phyloP scores from a whole-genome alignment of 2,888 invertebrate genomes.

The Sinodicranocentrus sp. region DNA sequence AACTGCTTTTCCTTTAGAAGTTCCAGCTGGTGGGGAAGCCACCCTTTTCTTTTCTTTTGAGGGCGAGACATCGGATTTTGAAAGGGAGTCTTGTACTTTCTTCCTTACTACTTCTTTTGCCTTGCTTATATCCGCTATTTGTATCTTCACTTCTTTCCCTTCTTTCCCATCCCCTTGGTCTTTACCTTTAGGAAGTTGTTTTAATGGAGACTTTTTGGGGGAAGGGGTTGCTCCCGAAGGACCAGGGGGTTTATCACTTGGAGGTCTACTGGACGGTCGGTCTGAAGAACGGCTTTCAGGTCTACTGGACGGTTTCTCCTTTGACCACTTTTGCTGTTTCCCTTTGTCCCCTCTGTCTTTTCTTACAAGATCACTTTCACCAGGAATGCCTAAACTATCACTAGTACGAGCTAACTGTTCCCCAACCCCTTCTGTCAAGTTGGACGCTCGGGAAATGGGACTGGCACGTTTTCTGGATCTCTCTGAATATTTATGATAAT shows the following conservation, averaged over 20 bases:
- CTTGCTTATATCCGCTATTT: conserved; percentile 22
- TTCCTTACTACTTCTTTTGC: conserved; percentile 25
- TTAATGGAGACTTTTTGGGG: conserved; percentile 64
- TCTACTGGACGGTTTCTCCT: conserved; percentile 39
- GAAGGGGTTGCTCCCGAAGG: conserved; percentile 11
- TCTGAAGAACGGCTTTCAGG: conserved; percentile 53
- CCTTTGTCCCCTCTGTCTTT: conserved; percentile 39
- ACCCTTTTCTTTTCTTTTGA: conserved; percentile 38
- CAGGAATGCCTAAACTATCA: conserved; percentile 41
- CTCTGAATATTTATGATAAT: conserved; percentile 29
- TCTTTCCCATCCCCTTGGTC: conserved; percentile 25
- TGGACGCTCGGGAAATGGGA: conserved; percentile 21
- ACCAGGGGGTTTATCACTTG: conserved; percentile 50
- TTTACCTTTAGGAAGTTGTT: conserved; percentile 11
- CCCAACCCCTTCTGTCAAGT: conserved; percentile 26
- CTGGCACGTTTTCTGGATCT: conserved; percentile 37
- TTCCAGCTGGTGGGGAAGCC: conserved; percentile 16
- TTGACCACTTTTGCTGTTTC: conserved; percentile 21
- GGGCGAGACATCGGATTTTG: conserved; percentile 32
- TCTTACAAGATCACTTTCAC: conserved; percentile 42
- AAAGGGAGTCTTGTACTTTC: conserved; percentile 37
- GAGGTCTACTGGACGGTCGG: conserved; percentile 42
- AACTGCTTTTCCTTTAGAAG: conserved; percentile 1
- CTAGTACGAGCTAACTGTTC: conserved; percentile 16
- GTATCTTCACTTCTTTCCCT: conserved; percentile 30